Evolutionary conservation across 23 tunicate genomes (phyloP).

Genomic region (Trididemnum nubilum): DNA sequence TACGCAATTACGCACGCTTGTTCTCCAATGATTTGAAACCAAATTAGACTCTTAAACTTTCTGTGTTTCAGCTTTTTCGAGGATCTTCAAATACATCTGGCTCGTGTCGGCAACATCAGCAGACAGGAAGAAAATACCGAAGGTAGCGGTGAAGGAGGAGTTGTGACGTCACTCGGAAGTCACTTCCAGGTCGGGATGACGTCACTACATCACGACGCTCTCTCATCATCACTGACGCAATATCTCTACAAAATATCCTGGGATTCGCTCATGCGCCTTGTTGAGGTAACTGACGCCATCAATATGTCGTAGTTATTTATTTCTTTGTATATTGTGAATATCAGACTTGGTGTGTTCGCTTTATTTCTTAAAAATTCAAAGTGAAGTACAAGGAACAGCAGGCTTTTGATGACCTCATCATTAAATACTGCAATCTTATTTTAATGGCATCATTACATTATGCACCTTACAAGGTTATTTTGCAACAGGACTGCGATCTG

Average conservation of each 20-base stretch:
- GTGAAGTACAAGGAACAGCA: too few relatives aligned
- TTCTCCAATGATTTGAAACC: too few relatives aligned
- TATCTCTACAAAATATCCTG: conserved; percentile 86
- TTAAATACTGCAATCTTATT: too few relatives aligned
- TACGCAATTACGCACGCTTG: too few relatives aligned
- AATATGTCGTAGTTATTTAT: too few relatives aligned
- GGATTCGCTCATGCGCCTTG: conserved; percentile 66
- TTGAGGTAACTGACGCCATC: conserved; percentile 37
- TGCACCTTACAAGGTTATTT: too few relatives aligned
- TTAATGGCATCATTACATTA: too few relatives aligned
- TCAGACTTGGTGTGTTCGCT: too few relatives aligned
- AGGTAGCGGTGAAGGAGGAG: conserved; percentile 5
- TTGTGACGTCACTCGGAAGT: conserved; percentile 34
- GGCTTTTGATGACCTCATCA: background rate
- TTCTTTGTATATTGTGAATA: too few relatives aligned
- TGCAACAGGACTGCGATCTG: background rate
- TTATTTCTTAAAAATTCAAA: too few relatives aligned
- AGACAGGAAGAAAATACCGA: conserved; percentile 30
- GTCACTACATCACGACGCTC: conserved; percentile 28
- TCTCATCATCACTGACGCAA: conserved; percentile 71
- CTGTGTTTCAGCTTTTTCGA: conserved; percentile 88
- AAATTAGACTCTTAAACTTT: too few relatives aligned
- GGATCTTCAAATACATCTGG: conserved; percentile 68
- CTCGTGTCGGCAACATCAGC: conserved; percentile 85
- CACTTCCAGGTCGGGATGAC: conserved; percentile 87